These are phyloP conservation scores for Muscicapa comitata DNA, from an alignment of 2,797 vertebrate genomes.

Conservation along the genomic window DNA sequence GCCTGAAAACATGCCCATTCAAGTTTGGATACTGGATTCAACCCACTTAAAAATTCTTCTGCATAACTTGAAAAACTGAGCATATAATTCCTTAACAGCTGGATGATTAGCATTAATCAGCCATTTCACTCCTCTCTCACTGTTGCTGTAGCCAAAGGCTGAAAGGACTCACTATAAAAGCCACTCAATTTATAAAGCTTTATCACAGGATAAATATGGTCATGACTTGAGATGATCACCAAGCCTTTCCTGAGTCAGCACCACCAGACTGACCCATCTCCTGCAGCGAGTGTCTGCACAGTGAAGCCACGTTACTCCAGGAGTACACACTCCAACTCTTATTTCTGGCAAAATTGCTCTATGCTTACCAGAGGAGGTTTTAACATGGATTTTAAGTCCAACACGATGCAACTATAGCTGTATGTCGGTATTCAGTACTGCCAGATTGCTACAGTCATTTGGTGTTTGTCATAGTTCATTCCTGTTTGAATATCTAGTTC, in stretches of 20 bases:
- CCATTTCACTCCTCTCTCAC: not conserved
- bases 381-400: not conserved
- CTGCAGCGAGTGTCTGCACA: not conserved
- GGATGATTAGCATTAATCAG: not conserved
- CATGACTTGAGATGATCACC: not conserved
- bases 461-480: not conserved
- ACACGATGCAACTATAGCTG: not conserved
- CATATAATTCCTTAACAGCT: constrained; percentile 32
- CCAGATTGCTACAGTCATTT: not conserved
- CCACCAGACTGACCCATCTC: not conserved
- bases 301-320: not conserved
- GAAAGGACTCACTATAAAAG: not conserved
- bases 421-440: not conserved
- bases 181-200: not conserved
- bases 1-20: constrained; percentile 55
- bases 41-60: constrained; percentile 4
- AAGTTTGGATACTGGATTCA: constrained; percentile 35
- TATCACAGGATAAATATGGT: not conserved
- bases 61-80: constrained; percentile 31
- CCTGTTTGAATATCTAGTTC: not conserved
- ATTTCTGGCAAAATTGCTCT: not conserved
- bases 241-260: not conserved
- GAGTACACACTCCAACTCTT: not conserved
- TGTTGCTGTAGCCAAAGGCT: not conserved
- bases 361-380: not conserved